Base-by-base conservation (phyloP, 2,113 vertebrate genomes). In the Rostratula benghalensis region DNA sequence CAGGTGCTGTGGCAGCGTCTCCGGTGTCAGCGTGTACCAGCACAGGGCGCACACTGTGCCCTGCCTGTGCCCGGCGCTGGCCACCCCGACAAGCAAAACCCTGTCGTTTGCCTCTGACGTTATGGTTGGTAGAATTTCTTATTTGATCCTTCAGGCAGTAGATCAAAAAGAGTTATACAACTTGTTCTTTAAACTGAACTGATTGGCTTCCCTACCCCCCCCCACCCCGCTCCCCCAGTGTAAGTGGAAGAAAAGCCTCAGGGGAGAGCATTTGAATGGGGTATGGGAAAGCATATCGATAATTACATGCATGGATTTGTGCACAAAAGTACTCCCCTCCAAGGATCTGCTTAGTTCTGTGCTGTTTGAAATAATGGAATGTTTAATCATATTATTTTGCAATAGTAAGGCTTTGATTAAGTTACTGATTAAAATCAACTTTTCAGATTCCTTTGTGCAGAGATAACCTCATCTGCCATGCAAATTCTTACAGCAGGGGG, bases 321-420 rank as follows among this genome's bases (percentile, higher is more conserved):
- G 83, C 79, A 92, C 64, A 68, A 65, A 96, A 95, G 88, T 67
- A 60, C 48, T 93, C 83, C 73, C 61, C 65, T 92, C 69, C 93
- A 84, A 93, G 93, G 91, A 91, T 94, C 79, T 4, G 53, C 92
- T 93, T 90, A 79, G 79, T 84, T 92, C 89, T 50, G 75, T 95
- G 80, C 63, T 4, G 6, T 87, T 92, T 79, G 91, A 95, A 94
- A 94, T 95, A 81, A 87, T 87, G 83, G 83, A 82, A 65, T 83
- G 59, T 87, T 96, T 96, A 93, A 96, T 95, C 94, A 80, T 73
- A 85, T 91, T 95, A 86, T 97, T 96, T 95, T 94, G 83, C 91
- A 91, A 87, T 96, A 94, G 77, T 30, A 74, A 87, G 50, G 65
- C 87, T 93, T 94, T 96, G 95, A 94, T 94, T 96, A 82, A 33